Conservation (phyloP, 2,113 vertebrate species). For the Empidonax traillii region DNA sequence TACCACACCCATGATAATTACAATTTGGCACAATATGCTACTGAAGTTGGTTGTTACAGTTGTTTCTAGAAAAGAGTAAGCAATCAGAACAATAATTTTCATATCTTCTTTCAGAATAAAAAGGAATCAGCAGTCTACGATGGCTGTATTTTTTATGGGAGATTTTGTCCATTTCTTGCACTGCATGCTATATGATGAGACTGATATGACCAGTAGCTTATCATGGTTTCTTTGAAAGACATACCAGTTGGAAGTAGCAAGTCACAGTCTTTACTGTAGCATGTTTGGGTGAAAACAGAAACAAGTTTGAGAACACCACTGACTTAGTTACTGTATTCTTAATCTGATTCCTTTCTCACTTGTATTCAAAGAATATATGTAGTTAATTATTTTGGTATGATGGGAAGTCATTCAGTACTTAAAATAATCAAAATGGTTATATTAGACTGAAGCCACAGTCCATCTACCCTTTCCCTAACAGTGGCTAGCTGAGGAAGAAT, state of each 20-base stretch:
- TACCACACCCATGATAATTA: not conserved
- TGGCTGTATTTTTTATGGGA: not conserved
- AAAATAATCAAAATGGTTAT: not conserved
- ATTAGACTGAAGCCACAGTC: not conserved
- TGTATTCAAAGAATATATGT: not conserved
- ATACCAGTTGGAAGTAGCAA: not conserved
- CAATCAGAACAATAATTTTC: not conserved
- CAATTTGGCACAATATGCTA: not conserved
- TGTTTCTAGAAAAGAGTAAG: not conserved
- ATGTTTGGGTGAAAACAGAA: not conserved
- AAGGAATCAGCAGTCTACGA: not conserved
- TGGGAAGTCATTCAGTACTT: not conserved
- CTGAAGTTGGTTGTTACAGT: not conserved
- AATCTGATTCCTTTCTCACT: not conserved
- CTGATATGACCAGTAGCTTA: not conserved
- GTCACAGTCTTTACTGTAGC: not conserved
- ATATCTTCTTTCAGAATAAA: not conserved
- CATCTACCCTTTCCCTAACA: not conserved
- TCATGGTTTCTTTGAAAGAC: not conserved
- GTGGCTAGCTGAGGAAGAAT: not conserved
- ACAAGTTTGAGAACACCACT: not conserved
- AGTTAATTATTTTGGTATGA: not conserved
- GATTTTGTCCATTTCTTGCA: not conserved
- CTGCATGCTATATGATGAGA: not conserved
- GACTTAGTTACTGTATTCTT: not conserved